phyloP scores from a whole-genome alignment of 2,113 vertebrate genomes.

The Camelus dromedarius region DNA sequence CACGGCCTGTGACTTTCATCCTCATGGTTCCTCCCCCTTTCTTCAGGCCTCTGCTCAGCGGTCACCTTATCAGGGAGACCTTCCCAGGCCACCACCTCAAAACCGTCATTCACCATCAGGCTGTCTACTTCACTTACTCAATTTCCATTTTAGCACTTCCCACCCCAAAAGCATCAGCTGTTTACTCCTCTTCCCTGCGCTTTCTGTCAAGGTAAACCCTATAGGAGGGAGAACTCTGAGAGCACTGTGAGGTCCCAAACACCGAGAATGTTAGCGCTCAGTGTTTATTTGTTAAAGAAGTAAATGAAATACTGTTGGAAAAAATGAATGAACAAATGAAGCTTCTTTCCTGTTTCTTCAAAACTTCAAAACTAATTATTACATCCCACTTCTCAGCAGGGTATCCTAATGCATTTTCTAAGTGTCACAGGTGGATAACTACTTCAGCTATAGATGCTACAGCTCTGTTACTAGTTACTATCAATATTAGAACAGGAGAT shows the following conservation, averaged over 20 bases:
- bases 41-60: not conserved
- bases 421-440: not conserved
- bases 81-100: not conserved
- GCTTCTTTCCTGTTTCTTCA: not conserved
- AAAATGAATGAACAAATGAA: not conserved
- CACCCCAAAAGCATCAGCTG: not conserved
- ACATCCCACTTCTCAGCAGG: not conserved
- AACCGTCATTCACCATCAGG: not conserved
- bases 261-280: not conserved
- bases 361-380: not conserved
- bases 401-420: not conserved
- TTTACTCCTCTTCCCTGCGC: not conserved
- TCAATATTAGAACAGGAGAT: not conserved
- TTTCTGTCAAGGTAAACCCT: not conserved
- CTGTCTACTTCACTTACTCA: not conserved
- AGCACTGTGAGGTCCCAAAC: not conserved
- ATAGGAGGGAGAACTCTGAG: not conserved
- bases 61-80: not conserved
- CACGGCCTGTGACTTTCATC: not conserved
- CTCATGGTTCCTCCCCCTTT: not conserved
- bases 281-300: not conserved
- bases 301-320: not conserved
- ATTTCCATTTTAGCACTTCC: not conserved
- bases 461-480: not conserved
- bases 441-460: not conserved